phyloP scores from a whole-genome alignment of 2,888 invertebrate species.

The Proisotoma minuta region DNA sequence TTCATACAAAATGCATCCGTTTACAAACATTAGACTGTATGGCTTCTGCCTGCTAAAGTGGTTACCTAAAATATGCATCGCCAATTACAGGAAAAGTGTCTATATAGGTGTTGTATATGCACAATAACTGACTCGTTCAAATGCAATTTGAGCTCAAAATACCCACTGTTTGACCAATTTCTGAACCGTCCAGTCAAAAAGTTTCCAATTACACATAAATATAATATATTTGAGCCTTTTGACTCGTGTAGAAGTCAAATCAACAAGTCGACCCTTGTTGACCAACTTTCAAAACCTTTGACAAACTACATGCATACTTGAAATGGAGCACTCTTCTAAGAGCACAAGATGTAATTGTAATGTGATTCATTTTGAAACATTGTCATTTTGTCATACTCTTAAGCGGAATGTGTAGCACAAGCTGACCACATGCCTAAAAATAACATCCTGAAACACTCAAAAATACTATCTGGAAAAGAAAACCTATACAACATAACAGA shows the following conservation, averaged over 20 bases:
- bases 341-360: too few relatives aligned
- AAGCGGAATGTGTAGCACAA: not conserved
- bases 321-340: not conserved
- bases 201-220: conserved; percentile 14
- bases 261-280: conserved; percentile 9
- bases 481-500: not conserved
- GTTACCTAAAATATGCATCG: too few relatives aligned
- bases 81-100: too few relatives aligned
- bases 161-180: not conserved
- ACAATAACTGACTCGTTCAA: not conserved
- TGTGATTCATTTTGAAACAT: not conserved
- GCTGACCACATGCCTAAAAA: not conserved
- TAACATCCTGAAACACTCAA: not conserved
- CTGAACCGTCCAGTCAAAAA: not conserved
- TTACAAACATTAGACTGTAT: not conserved
- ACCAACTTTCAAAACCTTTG: conserved; percentile 11
- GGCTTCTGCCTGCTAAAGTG: not conserved
- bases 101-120: conserved; percentile 1
- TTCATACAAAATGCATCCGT: not conserved
- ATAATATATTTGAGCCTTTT: not conserved
- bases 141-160: conserved; percentile 4
- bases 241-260: conserved; percentile 12
- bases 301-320: not conserved
- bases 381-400: not conserved
- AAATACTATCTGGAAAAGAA: not conserved